Evolutionary conservation across 2,113 vertebrate species (phyloP), one percentile per base, ranked within the genome.

Genomic region (Macrotis lagotis): DNA sequence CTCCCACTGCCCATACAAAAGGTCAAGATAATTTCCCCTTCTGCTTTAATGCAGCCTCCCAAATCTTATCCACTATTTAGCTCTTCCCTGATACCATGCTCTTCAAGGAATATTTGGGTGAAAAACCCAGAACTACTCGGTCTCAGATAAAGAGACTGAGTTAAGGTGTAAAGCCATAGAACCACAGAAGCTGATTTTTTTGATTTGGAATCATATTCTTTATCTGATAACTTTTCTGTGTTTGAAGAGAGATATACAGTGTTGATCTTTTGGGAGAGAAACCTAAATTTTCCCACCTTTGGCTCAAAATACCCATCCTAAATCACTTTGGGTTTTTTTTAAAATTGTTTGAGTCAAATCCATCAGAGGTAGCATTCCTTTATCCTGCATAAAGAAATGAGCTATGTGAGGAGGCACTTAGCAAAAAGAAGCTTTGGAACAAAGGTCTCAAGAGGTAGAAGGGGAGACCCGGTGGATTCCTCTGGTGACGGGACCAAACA

Each of bases 281-380:
- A 47, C 83, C 55, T 37, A 89, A 92, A 25, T 88, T 74, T 92
- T 94, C 94, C 94, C 91, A 37, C 51, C 66, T 93, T 95, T 90
- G 51, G 50, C 91, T 74, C 92, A 50, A 49, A 96, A 93, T 25
- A 53, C 90, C 31, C 48, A 59, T 52, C 92, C 53, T 26, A 44
- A n/a, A 94, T 52, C 94, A 93, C 55, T 74, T 26, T 96, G n/a
- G n/a, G n/a, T 93, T 48, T 52, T 66, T 66, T 7, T n/a, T 59
- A 31, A 59, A 96, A 91, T 74, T 31, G 89, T 91, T 92, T 93
- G 92, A 51, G 94, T 55, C 93, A 51, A 31, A 51, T 91, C 95
- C n/a, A 0, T 88, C 66, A 59, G 50, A 3, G 6, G 59, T 74
- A 25, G 49, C n/a, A 12, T 88, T 55, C 89, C 83, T 88, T 94